These are phyloP conservation scores for Nymphalis c-album DNA, from an alignment of 2,888 invertebrate genomes.

Conservation along the genomic window DNA sequence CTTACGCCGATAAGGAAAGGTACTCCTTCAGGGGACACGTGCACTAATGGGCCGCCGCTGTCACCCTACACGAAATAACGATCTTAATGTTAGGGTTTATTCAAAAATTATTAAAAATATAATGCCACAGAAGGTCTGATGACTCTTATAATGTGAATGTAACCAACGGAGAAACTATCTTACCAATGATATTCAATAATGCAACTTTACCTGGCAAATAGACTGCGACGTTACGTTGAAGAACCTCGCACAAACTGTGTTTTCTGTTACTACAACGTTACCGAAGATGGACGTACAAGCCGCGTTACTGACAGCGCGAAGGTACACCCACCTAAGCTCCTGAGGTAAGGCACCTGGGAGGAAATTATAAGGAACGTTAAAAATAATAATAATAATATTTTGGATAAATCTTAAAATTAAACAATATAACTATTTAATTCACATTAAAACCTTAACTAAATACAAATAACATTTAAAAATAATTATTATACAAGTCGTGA, in stretches of 20 bases:
- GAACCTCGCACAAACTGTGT: conserved; percentile 63
- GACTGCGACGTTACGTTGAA: conserved; percentile 74
- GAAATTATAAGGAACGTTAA: not conserved
- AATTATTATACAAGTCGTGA: too few species aligned
- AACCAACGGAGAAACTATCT: not conserved
- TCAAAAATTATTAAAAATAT: too few species aligned
- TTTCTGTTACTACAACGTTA: conserved; percentile 48
- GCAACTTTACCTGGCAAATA: conserved; percentile 57
- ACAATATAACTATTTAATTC: too few species aligned
- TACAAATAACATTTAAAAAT: too few species aligned
- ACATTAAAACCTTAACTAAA: too few species aligned
- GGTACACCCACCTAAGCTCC: conserved; percentile 65
- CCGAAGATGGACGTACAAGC: conserved; percentile 53
- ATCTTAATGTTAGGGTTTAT: too few species aligned
- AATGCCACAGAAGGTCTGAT: too few species aligned
- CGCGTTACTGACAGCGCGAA: conserved; percentile 55
- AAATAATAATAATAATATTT: not conserved
- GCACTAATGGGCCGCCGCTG: conserved; percentile 72
- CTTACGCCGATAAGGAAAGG: conserved; percentile 62
- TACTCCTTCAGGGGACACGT: conserved; percentile 48
- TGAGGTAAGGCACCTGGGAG: conserved; percentile 51
- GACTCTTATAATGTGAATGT: too few species aligned
- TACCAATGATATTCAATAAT: not conserved
- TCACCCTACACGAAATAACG: conserved; percentile 56
- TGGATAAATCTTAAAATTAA: too few species aligned